These are phyloP conservation scores for Dolichopus griseipennis DNA, from an alignment of 2,888 invertebrate genomes.

Conservation along the genomic window DNA sequence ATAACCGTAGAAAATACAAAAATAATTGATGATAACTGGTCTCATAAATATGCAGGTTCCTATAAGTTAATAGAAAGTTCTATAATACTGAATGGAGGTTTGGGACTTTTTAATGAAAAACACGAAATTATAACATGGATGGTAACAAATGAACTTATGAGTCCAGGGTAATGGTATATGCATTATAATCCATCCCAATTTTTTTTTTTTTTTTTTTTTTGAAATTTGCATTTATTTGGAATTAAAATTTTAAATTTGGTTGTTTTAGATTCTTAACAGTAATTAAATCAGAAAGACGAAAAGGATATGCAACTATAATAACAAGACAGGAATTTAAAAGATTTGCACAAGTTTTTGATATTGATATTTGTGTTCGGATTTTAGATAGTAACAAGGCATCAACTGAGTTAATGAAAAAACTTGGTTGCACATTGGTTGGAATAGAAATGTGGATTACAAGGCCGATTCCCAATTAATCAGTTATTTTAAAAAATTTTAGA, in stretches of 20 bases:
- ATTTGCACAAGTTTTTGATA: slow-evolving; percentile 16
- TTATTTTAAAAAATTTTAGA: no score
- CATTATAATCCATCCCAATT: neutral
- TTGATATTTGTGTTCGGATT: slow-evolving; percentile 18
- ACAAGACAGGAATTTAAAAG: slow-evolving; percentile 18
- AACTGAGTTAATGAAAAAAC: slow-evolving; percentile 12
- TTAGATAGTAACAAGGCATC: slow-evolving; percentile 17
- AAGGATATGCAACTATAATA: slow-evolving; percentile 19
- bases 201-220: neutral
- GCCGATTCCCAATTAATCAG: no score
- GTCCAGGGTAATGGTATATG: slow-evolving; percentile 17
- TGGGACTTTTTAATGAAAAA: slow-evolving; percentile 18
- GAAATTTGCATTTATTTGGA: no score
- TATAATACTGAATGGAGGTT: slow-evolving; percentile 19
- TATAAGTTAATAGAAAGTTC: slow-evolving; percentile 16
- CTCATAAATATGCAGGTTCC: slow-evolving; percentile 19
- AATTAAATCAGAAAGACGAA: slow-evolving; percentile 16
- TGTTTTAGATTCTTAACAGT: slow-evolving; percentile 19
- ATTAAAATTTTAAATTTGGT: neutral
- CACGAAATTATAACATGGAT: slow-evolving; percentile 20
- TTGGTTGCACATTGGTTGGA: slow-evolving; percentile 16
- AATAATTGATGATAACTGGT: slow-evolving; percentile 21
- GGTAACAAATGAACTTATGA: slow-evolving; percentile 18
- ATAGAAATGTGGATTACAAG: slow-evolving; percentile 16
- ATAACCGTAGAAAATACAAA: slow-evolving; percentile 14